Conservation (phyloP, 1,140 invertebrate species). For the Trypoxylus dichotomus region DNA sequence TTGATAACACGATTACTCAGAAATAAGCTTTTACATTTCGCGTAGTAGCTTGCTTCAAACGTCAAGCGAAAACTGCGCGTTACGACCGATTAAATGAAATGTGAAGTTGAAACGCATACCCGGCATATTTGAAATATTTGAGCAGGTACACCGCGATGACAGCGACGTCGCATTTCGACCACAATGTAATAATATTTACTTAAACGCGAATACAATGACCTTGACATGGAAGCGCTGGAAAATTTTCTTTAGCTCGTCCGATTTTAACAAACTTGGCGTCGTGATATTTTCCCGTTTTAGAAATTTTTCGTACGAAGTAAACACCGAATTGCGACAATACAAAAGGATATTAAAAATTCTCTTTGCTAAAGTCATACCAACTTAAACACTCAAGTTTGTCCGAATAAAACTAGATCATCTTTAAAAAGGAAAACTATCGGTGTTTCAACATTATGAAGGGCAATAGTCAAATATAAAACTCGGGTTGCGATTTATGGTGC, state of each 20-base stretch:
- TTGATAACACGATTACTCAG: background rate
- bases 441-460: too few species aligned
- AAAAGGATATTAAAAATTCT: background rate
- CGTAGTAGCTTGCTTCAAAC: background rate
- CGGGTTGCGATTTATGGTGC: too few species aligned
- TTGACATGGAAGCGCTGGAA: conserved; percentile 5
- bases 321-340: background rate
- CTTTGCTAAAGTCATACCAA: background rate
- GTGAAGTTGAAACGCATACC: conserved; percentile 8
- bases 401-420: too few species aligned
- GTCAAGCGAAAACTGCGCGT: background rate
- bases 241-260: background rate
- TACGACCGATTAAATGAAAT: conserved; percentile 7
- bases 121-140: background rate
- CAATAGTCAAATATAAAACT: too few species aligned
- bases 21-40: background rate
- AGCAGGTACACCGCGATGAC: background rate
- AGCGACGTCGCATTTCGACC: background rate
- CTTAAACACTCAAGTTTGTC: too few species aligned
- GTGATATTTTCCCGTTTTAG: background rate
- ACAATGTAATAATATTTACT: conserved; percentile 26
- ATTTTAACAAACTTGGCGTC: background rate
- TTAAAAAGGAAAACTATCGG: too few species aligned
- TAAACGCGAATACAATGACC: background rate
- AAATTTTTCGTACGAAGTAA: background rate